Base-by-base conservation (phyloP, 2,888 invertebrate genomes). In the Brassicogethes aeneus region DNA sequence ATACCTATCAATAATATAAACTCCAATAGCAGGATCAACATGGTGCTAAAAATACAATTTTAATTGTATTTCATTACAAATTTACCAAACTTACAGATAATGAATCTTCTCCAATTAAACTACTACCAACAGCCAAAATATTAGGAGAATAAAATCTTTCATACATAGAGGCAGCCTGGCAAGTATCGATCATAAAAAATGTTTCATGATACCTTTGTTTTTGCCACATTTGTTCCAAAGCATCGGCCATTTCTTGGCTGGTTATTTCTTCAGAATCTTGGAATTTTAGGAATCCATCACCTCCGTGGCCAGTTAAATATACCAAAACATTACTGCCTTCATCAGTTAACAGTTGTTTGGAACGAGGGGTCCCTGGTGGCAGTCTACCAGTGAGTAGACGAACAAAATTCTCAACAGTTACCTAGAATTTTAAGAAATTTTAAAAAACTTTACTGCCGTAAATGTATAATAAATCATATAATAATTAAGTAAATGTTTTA, bases 161-260 rank as follows among this genome's bases (percentile, higher is more conserved):
- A 66, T 94, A 97, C 85, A 99, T 90, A 0, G 97, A 97, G 16
- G 96, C 94, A 3, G 97, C 97, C 70, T 99, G 97, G 56, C 99
- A 99, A 2, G 97, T 99, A 66, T 99, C 99, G 47, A 97, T 93
- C 75, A 99, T 95, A 63, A 96, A 93, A 60, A 99, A 87, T 56
- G 99, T 81, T 69, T 99, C 97, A 72, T 97, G 91, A 65, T 99
- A 99, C 86, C 95, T 80, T 66, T 86, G 81, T 63, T 99, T 97
- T 62, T 97, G 94, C 92, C 95, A 96, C 99, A 99, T 99, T 70
- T 99, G 97, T 64, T 99, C 95, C 40, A 99, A 77, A 13, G 97
- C 97, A 78, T 99, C 97, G 13, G 96, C 97, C 56, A 99, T 71
- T 65, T 99, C 99, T 57, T 95, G 91, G 67, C 91, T 95, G 2